A percentile compares a stretch with the other conserved stretches of the same genome.
phyloP scores from a whole-genome alignment of 2,113 vertebrate species.

The Machaerirhynchus nigripectus region DNA sequence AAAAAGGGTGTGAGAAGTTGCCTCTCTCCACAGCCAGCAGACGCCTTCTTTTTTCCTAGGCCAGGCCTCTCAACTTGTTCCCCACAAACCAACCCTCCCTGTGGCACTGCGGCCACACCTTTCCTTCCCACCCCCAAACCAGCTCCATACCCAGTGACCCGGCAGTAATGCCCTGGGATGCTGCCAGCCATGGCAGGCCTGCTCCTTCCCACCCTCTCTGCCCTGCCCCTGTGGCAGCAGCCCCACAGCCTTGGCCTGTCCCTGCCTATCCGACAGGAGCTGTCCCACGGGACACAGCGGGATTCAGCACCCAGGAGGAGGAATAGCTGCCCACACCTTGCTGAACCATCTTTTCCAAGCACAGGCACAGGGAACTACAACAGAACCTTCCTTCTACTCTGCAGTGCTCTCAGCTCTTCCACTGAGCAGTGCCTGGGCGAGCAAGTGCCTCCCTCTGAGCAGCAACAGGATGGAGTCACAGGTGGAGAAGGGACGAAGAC shows the following conservation, averaged over 20 bases:
- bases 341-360: neutral
- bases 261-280: neutral
- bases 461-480: neutral
- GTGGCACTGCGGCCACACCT: neutral
- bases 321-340: neutral
- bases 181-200: neutral
- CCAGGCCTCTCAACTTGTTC: neutral
- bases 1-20: neutral
- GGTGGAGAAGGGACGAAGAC: neutral
- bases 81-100: neutral
- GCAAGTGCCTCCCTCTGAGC: neutral
- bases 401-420: neutral
- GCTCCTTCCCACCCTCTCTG: neutral
- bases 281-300: neutral
- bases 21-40: neutral
- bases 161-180: accelerated
- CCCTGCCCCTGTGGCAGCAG: neutral
- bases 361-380: neutral
- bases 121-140: neutral
- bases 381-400: neutral
- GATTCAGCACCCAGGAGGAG: neutral
- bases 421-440: neutral
- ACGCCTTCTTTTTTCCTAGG: accelerated
- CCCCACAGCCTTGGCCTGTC: neutral
- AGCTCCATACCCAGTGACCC: neutral